Evolutionary conservation across 2,797 vertebrate genomes (phyloP).

Genomic region (Paramormyrops hopkinsi): DNA sequence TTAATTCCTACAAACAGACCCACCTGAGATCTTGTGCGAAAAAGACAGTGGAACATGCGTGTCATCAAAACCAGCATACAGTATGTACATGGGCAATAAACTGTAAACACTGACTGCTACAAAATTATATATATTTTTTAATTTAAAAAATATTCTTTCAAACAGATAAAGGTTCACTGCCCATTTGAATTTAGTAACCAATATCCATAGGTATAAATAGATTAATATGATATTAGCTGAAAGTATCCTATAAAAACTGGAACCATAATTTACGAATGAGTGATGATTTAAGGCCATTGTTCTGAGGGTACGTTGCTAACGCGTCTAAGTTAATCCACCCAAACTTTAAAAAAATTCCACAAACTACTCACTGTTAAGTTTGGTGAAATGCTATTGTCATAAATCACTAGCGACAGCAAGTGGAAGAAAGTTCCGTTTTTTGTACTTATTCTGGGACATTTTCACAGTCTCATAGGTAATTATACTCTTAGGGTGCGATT

Average conservation of each 20-base stretch:
- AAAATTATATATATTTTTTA: constrained; percentile 11
- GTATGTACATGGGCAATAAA: background rate
- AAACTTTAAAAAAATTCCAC: background rate
- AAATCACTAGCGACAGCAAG: background rate
- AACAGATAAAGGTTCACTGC: constrained; percentile 5
- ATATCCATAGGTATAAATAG: background rate
- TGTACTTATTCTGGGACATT: background rate
- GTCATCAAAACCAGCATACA: background rate
- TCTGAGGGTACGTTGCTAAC: background rate
- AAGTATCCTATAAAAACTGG: background rate
- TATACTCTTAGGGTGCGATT: background rate
- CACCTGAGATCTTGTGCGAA: background rate
- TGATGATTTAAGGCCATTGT: constrained; percentile 11
- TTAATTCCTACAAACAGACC: background rate
- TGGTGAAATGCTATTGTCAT: constrained; percentile 1
- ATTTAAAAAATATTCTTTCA: constrained; percentile 16
- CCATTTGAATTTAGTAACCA: background rate
- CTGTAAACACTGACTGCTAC: background rate
- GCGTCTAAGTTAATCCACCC: background rate
- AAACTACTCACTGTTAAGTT: background rate
- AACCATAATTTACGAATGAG: constrained; percentile 5
- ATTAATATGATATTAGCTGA: background rate
- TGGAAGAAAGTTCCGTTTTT: background rate
- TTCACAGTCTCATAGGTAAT: background rate
- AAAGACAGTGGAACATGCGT: background rate